Percentiles rank a stretch among this genome's conserved stretches.
Evolutionary conservation across 1,140 invertebrate species (phyloP).

Genomic region (Drosophila saltans): DNA sequence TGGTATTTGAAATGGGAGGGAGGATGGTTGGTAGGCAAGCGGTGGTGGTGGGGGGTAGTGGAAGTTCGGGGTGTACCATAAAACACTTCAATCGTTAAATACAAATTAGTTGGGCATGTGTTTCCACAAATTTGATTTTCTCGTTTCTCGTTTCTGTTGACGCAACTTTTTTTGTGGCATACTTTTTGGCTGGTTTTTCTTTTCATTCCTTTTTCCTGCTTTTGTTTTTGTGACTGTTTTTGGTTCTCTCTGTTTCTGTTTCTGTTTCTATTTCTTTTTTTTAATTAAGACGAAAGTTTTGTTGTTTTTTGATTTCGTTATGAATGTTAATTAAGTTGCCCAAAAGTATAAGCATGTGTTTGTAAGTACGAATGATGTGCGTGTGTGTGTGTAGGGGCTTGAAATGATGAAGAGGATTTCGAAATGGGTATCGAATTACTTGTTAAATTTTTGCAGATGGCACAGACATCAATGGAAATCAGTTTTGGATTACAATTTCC

Average conservation of each 20-base stretch:
- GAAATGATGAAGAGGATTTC: not conserved
- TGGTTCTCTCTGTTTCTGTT: not conserved
- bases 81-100: constrained; percentile 62
- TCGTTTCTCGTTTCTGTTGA: constrained; percentile 1
- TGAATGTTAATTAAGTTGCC: constrained; percentile 23
- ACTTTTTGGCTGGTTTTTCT: constrained; percentile 37
- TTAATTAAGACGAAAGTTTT: constrained; percentile 35
- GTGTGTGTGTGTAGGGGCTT: constrained; percentile 2
- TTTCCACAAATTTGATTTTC: constrained; percentile 47
- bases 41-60: not conserved
- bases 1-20: constrained; percentile 23
- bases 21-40: not conserved
- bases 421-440: constrained; percentile 1
- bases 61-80: constrained; percentile 8
- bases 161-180: constrained; percentile 35
- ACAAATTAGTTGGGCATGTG: constrained; percentile 63
- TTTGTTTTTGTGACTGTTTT: constrained; percentile 3
- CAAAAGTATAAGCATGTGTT: not conserved
- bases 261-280: not conserved
- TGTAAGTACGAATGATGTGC: constrained; percentile 1
- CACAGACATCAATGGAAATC: not conserved
- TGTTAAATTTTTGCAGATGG: constrained; percentile 2
- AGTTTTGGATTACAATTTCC: not conserved
- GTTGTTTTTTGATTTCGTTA: constrained; percentile 24
- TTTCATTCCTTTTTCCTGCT: not conserved